Base-by-base conservation (phyloP, 2,113 vertebrate genomes). In the Bolborhynchus lineola region DNA sequence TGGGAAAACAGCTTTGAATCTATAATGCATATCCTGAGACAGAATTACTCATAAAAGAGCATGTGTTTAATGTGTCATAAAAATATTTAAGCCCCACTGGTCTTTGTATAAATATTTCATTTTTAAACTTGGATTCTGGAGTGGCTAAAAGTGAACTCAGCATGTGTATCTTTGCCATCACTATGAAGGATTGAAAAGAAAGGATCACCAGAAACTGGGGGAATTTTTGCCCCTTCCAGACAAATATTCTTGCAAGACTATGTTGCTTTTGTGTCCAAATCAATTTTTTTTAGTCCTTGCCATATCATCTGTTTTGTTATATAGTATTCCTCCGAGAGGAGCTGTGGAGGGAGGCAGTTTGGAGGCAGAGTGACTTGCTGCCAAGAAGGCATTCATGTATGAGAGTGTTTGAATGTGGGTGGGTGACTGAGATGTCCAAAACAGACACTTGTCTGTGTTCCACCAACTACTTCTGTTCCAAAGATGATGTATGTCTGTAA, bases 51-150 rank as follows among this genome's bases (percentile, higher is more conserved):
- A 44, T 88, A 86, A 75, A 96, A 95, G 60, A 93, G 55, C 72
- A 79, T 78, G 81, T 93, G 89, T 86, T 90, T 95, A 95, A 93
- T 93, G 72, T 95, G 77, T 92, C 91, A 79, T 78, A 68, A 95
- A 95, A 95, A 86, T 86, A 95, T 81, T 94, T 88, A 92, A 96
- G 60, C 76, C 76, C 28, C 52, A 29, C 60, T 84, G 72, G 78
- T 89, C 77, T 86, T 86, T 74, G 33, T 86, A 82, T 84, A 95
- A 93, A 88, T 95, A 88, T 86, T 92, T 86, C 3, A 86, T 88
- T 93, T 95, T 93, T 37, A 35, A 88, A 60, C 80, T 55, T 78
- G 55, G 39, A 68, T 92, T 81, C 24, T 82, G 65, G 47, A 88
- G 33, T 67, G 44, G 14, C 62, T 82, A 64, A 86, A 96, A 88